Percentiles rank a stretch among this genome's conserved stretches.
Evolutionary conservation across 2,113 vertebrate genomes (phyloP).

Genomic region (Hassar affinis): DNA sequence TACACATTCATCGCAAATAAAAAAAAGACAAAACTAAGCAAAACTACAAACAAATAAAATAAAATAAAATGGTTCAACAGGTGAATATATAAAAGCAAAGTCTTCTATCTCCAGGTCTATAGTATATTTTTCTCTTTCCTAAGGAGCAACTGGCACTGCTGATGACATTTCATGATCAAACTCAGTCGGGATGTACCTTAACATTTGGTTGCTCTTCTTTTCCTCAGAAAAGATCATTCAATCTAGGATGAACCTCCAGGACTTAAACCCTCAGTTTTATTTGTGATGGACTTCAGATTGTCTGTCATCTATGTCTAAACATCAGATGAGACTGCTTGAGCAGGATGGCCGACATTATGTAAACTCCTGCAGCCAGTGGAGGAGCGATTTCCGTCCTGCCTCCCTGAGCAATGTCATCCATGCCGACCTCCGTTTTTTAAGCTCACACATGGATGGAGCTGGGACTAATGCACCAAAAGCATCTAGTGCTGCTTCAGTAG

Average conservation of each 20-base stretch:
- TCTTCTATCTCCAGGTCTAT: conserved; percentile 51
- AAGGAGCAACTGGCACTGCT: conserved; percentile 58
- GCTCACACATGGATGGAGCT: conserved; percentile 22
- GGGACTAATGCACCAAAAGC: conserved; percentile 25
- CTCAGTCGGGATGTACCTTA: conserved; percentile 29
- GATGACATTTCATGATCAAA: conserved; percentile 48
- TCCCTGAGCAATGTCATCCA: conserved; percentile 43
- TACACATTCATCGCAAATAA: conserved; percentile 62
- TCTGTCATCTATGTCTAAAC: conserved; percentile 39
- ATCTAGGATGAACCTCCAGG: conserved; percentile 11
- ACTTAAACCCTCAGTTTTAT: conserved; percentile 11
- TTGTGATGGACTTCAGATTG: conserved; percentile 41
- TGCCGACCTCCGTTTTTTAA: not conserved
- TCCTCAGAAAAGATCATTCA: not conserved
- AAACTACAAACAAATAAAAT: conserved; percentile 37
- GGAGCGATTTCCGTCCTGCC: conserved; percentile 51
- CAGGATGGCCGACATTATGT: conserved; percentile 53
- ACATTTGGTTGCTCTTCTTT: conserved; percentile 17
- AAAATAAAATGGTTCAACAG: conserved; percentile 66
- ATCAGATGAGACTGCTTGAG: conserved; percentile 39
- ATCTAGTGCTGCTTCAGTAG: conserved; percentile 28
- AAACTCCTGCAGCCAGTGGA: conserved; percentile 48
- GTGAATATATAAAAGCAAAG: conserved; percentile 70
- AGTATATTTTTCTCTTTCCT: conserved; percentile 57
- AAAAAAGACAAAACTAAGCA: conserved; percentile 41